Evolutionary conservation across 2,113 vertebrate genomes (phyloP), one percentile per base, ranked within the genome.

Genomic region (Tetrao urogallus): DNA sequence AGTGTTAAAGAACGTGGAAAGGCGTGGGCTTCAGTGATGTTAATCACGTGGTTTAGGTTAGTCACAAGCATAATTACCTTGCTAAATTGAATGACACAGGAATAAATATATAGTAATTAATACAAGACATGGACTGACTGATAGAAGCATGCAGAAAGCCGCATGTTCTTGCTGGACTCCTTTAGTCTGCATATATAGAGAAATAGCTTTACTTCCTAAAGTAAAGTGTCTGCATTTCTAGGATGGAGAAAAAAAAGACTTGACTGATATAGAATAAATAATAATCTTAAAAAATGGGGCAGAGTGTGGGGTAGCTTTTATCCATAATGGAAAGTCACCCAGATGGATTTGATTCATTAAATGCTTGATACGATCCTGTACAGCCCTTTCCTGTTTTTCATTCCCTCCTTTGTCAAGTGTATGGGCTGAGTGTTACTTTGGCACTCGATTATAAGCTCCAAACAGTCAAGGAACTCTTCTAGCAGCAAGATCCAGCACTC

Each of bases 1-100:
- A 50, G 13, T 38, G 18, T 48, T 70, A 58, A 67, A 48, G 38
- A n/a, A 57, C 0, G 0, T 61, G 75, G 24, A 65, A 69, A 72
- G 40, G 22, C 54, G 8, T 34, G 72, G 57, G 20, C 11, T 43
- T 71, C 1, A 45, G 28, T 38, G 74, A 16, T 61, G 38, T n/a
- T 89, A 78, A 75, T 87, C 70, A 20, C 3, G 0, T 86, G 24
- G 8, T 81, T 81, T 89, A 50, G 27, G 38, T n/a, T 78, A 78
- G 66, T 67, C 43, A 61, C 32, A 90, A 65, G 77, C 25, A 47
- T 47, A 13, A 89, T 82, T 67, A 60, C 57, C 32, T 84, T 81
- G 57, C 65, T 89, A 61, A 91, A 79, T 52, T 20, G 8, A 87
- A 82, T 8, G 42, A 27, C 5, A 9, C 6, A 76, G 54, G n/a